phyloP scores from a whole-genome alignment of 2,113 vertebrate species.

The Tachysurus vachellii region DNA sequence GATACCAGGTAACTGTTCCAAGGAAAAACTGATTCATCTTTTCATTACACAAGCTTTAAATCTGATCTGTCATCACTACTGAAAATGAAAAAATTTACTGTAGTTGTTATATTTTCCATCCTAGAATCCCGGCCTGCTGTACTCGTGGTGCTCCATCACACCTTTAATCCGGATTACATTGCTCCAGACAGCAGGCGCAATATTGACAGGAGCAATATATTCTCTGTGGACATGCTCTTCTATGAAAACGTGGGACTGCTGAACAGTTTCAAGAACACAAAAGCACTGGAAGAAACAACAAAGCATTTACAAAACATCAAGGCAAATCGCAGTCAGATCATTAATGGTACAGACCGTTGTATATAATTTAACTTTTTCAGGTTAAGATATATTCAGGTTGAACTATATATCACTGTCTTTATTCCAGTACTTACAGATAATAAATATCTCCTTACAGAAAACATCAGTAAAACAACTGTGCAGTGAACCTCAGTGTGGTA shows the following conservation, averaged over 20 bases:
- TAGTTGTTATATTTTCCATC: not conserved
- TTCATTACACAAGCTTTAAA: not conserved
- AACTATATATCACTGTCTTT: too few species aligned
- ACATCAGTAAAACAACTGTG: not conserved
- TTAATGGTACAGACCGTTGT: not conserved
- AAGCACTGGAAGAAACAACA: not conserved
- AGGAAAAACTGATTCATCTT: not conserved
- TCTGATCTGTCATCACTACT: not conserved
- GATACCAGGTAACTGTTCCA: not conserved
- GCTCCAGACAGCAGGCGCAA: not conserved
- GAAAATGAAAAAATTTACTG: not conserved
- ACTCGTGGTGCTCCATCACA: slow-evolving; percentile 28
- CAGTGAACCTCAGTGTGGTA: too few species aligned
- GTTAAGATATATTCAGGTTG: not conserved
- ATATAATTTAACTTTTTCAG: not conserved
- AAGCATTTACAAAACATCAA: not conserved
- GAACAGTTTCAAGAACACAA: not conserved
- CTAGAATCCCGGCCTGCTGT: not conserved
- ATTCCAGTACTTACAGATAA: not conserved
- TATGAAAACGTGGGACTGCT: slow-evolving; percentile 4
- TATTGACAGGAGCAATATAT: not conserved
- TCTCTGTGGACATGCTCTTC: slow-evolving; percentile 6
- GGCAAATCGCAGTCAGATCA: not conserved
- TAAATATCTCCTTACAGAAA: not conserved
- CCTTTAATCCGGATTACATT: not conserved